Base-by-base conservation (phyloP, 2,113 vertebrate species). In the Willisornis vidua region DNA sequence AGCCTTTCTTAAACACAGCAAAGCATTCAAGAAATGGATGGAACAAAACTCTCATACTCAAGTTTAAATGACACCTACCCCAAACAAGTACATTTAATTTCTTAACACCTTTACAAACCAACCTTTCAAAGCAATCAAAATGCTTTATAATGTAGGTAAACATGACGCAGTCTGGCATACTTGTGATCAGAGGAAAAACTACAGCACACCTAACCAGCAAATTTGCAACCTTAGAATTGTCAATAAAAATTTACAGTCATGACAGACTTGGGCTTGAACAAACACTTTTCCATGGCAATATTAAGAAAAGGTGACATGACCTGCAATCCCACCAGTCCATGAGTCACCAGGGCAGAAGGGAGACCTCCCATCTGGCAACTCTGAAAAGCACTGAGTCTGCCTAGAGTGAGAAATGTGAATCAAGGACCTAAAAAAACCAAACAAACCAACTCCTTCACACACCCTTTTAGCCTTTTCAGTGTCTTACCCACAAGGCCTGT, bases 91-190 rank as follows among this genome's bases (percentile, higher is more conserved):
- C 31, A 33, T 67, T 63, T 72, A 20, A 82, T 72, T 85, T 87
- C 74, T 62, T 65, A 91, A 78, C 54, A 73, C 57, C 37, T 94
- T 95, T 51, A 89, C 57, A 93, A 76, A 79, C 17, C 81, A 89
- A 78, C 18, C 62, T 83, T 85, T 80, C 87, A 87, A 73, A 11
- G 70, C 39, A 81, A 89, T 31, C 57, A 81, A 65, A 28, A 26
- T 29, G 19, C 89, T 75, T 72, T 66, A 35, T 68, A 72, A 46
- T 10, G 63, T 2, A 85, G 49, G 71, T 62, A 87, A 91, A 85
- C 25, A 90, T 10, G 20, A 83, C 3, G 9, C 59, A 63, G 52
- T 19, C 52, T 48, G 37, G 39, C 55, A 57, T 41, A 63, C 25
- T 41, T 51, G n/a, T 17, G 31, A 84, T 59, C 55, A 65, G 35